Conservation (phyloP, 1,140 invertebrate species). For the Ceratina japonica region DNA sequence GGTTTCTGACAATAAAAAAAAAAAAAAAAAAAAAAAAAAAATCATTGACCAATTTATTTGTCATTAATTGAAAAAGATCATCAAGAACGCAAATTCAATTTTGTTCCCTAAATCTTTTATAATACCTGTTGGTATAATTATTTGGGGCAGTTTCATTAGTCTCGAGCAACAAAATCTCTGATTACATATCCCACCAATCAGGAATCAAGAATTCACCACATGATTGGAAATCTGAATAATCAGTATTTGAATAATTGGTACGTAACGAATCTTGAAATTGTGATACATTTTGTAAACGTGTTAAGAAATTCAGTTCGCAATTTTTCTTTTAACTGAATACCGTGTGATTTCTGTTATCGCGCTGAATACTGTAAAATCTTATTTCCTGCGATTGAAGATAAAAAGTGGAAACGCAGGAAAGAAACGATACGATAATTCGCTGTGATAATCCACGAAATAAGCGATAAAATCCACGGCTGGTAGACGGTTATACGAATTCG, state of each 20-base stretch:
- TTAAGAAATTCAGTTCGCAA: too few relatives aligned
- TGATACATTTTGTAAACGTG: neutral
- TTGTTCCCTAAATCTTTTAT: conserved; percentile 1
- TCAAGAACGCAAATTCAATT: neutral
- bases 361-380: neutral
- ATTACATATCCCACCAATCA: conserved; percentile 16
- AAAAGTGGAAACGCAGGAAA: neutral
- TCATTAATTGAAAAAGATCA: too few relatives aligned
- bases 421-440: neutral
- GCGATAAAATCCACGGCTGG: conserved; percentile 20
- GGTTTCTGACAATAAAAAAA: too few relatives aligned
- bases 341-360: too few relatives aligned
- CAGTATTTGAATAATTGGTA: neutral
- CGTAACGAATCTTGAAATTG: too few relatives aligned
- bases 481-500: conserved; percentile 30
- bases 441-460: conserved; percentile 15
- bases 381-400: neutral
- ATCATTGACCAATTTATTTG: too few relatives aligned
- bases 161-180: conserved; percentile 11
- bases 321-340: too few relatives aligned
- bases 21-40: too few relatives aligned
- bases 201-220: conserved; percentile 9
- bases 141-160: conserved; percentile 7
- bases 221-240: conserved; percentile 17
- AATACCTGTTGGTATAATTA: neutral